Evolutionary conservation across 1,140 invertebrate genomes (phyloP).

Genomic region (Drusus annulatus): DNA sequence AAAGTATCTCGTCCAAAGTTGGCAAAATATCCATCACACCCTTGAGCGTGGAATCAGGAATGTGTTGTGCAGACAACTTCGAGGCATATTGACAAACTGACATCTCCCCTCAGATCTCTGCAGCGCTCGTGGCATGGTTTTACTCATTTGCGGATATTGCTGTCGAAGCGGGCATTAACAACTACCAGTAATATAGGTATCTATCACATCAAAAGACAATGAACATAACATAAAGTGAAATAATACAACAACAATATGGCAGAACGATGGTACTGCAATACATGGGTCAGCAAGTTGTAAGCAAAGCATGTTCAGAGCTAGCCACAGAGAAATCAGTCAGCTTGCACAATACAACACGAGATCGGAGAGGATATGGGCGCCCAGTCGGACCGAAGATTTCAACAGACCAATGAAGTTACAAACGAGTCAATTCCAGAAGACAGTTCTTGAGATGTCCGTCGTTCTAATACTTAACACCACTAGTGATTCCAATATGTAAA

Average conservation of each 20-base stretch:
- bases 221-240: too few species aligned
- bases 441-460: slow-evolving; percentile 1
- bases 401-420: slow-evolving; percentile 13
- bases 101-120: slow-evolving; percentile 3
- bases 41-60: neutral
- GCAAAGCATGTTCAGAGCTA: neutral
- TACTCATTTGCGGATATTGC: too few species aligned
- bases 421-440: slow-evolving; percentile 31
- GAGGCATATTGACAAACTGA: slow-evolving; percentile 28
- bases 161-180: neutral
- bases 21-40: neutral
- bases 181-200: too few species aligned
- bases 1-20: slow-evolving; percentile 67
- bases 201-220: too few species aligned
- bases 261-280: too few species aligned
- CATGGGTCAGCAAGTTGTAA: neutral
- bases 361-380: neutral
- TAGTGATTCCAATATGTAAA: slow-evolving; percentile 23
- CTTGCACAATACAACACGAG: slow-evolving; percentile 24
- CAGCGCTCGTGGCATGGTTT: neutral
- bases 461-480: slow-evolving; percentile 38
- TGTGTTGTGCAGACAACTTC: slow-evolving; percentile 2
- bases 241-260: neutral
- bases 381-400: neutral
- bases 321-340: slow-evolving; percentile 26